Conservation (phyloP, 2,888 invertebrate species). For the Oegoconia quadripuncta region DNA sequence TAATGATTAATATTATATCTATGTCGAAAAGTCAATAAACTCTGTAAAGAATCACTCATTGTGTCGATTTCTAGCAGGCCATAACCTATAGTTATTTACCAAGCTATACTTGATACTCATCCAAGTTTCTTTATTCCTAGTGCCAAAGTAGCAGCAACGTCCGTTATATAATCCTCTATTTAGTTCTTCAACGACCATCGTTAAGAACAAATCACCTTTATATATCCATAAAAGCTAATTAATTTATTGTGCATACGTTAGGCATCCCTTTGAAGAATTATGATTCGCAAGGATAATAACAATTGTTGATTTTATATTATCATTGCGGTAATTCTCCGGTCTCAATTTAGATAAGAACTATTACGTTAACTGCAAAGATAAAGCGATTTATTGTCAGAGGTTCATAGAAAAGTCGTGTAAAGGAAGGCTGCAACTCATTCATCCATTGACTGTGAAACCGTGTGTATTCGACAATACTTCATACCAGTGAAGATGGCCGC, state of each 20-base stretch:
- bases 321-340: constrained; percentile 44
- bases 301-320: constrained; percentile 46
- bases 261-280: constrained; percentile 12
- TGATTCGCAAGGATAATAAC: constrained; percentile 33
- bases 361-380: constrained; percentile 57
- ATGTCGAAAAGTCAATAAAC: background rate
- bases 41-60: background rate
- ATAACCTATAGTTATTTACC: too few species aligned
- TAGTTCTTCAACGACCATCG: constrained; percentile 38
- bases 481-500: constrained; percentile 40
- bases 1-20: too few species aligned
- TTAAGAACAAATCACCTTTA: constrained; percentile 36
- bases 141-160: constrained; percentile 44
- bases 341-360: constrained; percentile 67
- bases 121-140: constrained; percentile 42
- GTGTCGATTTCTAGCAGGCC: background rate
- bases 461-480: constrained; percentile 26
- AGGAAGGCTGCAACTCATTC: constrained; percentile 42
- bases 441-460: constrained; percentile 36
- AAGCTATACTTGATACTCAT: constrained; percentile 56
- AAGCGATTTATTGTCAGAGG: constrained; percentile 57
- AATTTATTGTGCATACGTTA: constrained; percentile 38
- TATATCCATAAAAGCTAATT: constrained; percentile 47
- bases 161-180: constrained; percentile 45
- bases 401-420: constrained; percentile 52